These are phyloP conservation scores for Ameiurus melas DNA, from an alignment of 2,113 vertebrate species.

Conservation along the genomic window DNA sequence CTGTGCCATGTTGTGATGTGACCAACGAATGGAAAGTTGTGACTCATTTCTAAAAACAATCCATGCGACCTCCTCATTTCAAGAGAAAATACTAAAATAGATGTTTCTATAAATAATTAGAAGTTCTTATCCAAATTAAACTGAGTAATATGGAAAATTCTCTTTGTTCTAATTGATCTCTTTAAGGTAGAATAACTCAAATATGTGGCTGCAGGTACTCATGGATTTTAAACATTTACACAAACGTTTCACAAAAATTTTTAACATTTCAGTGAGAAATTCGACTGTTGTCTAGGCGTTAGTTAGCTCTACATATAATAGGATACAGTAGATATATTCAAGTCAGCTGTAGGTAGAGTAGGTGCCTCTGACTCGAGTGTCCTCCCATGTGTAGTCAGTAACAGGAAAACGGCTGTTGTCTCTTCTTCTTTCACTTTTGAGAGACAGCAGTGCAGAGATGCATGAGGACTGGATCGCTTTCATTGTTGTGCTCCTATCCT, in stretches of 20 bases:
- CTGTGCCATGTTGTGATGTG: neutral
- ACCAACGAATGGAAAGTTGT: slow-evolving; percentile 1
- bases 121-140: neutral
- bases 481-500: slow-evolving; percentile 14
- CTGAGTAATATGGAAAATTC: slow-evolving; percentile 13
- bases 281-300: too few relatives aligned
- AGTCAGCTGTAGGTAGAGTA: neutral
- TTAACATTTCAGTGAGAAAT: neutral
- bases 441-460: slow-evolving; percentile 38
- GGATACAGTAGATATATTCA: neutral
- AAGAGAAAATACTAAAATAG: neutral
- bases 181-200: neutral
- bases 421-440: slow-evolving; percentile 31
- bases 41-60: slow-evolving; percentile 19
- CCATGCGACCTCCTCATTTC: neutral
- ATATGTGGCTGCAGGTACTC: too few relatives aligned
- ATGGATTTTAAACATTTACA: neutral
- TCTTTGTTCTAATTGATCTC: neutral
- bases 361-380: neutral
- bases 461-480: slow-evolving; percentile 21
- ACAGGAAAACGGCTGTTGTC: slow-evolving; percentile 27
- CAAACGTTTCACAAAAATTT: neutral
- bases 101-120: neutral
- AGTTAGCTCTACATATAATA: neutral
- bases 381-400: slow-evolving; percentile 30